Evolutionary conservation across 2,797 vertebrate species (phyloP).

Genomic region (Rhinophrynus dorsalis): DNA sequence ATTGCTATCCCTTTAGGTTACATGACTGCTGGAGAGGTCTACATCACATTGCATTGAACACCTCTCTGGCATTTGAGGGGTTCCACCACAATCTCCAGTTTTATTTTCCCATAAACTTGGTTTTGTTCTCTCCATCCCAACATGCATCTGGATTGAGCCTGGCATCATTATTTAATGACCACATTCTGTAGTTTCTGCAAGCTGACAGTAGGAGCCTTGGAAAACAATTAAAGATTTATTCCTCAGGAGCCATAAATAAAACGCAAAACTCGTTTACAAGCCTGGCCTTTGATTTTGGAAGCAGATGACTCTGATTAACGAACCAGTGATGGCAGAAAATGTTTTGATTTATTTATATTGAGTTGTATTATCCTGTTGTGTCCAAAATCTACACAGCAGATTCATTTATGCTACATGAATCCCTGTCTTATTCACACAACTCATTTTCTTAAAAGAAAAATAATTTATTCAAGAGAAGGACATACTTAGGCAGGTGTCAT

Average conservation of each 20-base stretch:
- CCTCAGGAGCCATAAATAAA: constrained; percentile 31
- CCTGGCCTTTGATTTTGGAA: constrained; percentile 30
- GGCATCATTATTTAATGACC: constrained; percentile 14
- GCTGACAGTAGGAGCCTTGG: constrained; percentile 23
- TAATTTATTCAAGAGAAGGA: too few species aligned
- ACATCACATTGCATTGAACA: too few species aligned
- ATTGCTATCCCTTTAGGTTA: too few species aligned
- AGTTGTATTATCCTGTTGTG: constrained; percentile 29
- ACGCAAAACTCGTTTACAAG: constrained; percentile 13
- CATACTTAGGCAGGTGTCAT: too few species aligned
- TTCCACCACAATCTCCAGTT: too few species aligned
- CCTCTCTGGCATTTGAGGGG: background rate
- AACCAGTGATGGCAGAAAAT: constrained; percentile 16
- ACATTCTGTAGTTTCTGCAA: background rate
- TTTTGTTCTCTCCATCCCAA: background rate
- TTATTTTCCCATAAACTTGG: background rate
- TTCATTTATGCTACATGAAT: constrained; percentile 1
- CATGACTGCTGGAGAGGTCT: too few species aligned
- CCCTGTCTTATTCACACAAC: too few species aligned
- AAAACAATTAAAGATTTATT: constrained; percentile 47
- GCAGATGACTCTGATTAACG: constrained; percentile 36
- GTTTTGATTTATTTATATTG: constrained; percentile 39
- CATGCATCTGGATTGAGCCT: background rate
- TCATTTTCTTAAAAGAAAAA: too few species aligned
- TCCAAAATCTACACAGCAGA: background rate